Conservation (phyloP, 2,888 invertebrate genomes). For the Thyatira batis region DNA sequence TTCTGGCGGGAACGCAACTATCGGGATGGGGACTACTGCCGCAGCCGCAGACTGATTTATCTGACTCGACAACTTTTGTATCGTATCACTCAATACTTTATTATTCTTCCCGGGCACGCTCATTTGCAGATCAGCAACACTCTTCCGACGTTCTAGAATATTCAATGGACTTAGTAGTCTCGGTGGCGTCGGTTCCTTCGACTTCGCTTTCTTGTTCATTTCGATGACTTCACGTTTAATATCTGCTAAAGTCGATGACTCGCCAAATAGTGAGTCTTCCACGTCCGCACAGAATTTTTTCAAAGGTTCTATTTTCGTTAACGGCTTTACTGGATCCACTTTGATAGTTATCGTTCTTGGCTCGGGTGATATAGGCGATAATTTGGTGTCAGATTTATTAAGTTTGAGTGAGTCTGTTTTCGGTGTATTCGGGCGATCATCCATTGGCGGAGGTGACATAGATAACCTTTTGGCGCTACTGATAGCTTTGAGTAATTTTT, state of each 20-base stretch:
- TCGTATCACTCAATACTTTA: conserved; percentile 84
- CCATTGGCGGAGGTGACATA: conserved; percentile 71
- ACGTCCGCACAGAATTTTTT: conserved; percentile 54
- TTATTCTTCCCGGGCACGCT: conserved; percentile 77
- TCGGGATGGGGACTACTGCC: conserved; percentile 48
- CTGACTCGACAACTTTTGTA: conserved; percentile 83
- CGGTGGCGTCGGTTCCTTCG: conserved; percentile 60
- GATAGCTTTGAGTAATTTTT: conserved; percentile 83
- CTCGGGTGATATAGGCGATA: conserved; percentile 47
- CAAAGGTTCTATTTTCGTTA: conserved; percentile 47
- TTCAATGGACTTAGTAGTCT: conserved; percentile 66
- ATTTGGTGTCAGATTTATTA: conserved; percentile 43
- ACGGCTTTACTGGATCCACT: conserved; percentile 40
- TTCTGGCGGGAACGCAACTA: conserved; percentile 63
- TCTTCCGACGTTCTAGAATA: conserved; percentile 68
- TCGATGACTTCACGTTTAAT: conserved; percentile 59
- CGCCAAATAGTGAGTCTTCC: conserved; percentile 66
- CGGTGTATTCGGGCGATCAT: conserved; percentile 56
- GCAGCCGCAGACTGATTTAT: conserved; percentile 71
- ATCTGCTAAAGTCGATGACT: conserved; percentile 64
- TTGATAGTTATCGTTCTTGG: conserved; percentile 35
- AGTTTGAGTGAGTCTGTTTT: conserved; percentile 54
- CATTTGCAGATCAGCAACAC: conserved; percentile 67
- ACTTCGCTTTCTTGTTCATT: conserved; percentile 56
- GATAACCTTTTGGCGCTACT: conserved; percentile 80